Base-by-base conservation (phyloP, 2,888 invertebrate genomes). In the Exephanes ischioxanthus region DNA sequence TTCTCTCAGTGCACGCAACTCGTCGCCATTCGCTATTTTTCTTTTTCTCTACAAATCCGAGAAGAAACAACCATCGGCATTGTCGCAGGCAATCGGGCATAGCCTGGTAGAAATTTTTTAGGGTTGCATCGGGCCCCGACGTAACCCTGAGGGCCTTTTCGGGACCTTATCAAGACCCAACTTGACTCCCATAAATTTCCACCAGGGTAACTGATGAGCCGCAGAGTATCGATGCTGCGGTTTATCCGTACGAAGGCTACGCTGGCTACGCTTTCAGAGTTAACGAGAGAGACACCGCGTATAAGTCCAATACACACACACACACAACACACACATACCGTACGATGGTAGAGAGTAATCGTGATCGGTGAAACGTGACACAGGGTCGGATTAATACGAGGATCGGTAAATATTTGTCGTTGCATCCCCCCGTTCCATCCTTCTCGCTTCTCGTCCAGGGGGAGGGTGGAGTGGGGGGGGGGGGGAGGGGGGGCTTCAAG, bases 341-440 rank as follows among this genome's bases (percentile, higher is more conserved):
- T 26, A 58, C 11, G 26, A 58, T 26, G 26, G 58, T 58, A 48
- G 79, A 37, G 76, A 68, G 77, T 86, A 80, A 80, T 80, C 85
- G 77, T 80, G 85, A 83, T 86, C 85, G 80, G 83, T 82, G 83
- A 67, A 86, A 86, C 85, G 83, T 86, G 85, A 86, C 85, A 86
- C 85, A 77, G 73, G 80, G 73, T 80, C 63, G 61, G 85, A 80
- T 86, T 86, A 86, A 86, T 86, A 86, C 83, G 85, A 80, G 80
- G 83, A 80, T 86, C 83, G 85, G 85, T 86, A 86, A 86, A 86
- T 86, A 86, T 86, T 86, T 86, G 85, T 86, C 80, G 83, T 61
- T 83, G 85, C 85, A 80, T 83, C 82, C 83, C 63, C 48, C 26
- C 51, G n/a, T 11, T n/a, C n/a, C 22, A 11, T 22, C 71, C 55